Conservation (phyloP, 1,140 invertebrate genomes). For the Potamilus streckersoni region DNA sequence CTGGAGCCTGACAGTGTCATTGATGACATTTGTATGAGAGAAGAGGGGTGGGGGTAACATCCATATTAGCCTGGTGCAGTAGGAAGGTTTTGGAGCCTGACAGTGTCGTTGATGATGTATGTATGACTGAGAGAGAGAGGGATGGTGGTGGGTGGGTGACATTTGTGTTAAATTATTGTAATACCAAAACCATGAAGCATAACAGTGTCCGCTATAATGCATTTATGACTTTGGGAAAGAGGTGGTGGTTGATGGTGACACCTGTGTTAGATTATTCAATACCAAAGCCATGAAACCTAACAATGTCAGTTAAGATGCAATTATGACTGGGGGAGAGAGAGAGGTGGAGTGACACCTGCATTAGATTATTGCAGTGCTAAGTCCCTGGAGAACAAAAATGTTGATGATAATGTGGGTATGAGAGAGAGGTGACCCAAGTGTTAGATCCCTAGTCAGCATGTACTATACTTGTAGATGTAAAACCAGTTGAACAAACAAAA, state of each 20-base stretch:
- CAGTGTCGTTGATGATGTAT: constrained; percentile 70
- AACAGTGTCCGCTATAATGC: too few relatives aligned
- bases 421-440: constrained; percentile 78
- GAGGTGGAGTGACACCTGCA: too few relatives aligned
- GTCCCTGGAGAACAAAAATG: constrained; percentile 80
- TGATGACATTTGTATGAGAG: constrained; percentile 50
- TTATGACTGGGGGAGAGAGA: too few relatives aligned
- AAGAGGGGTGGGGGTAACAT: constrained; percentile 71
- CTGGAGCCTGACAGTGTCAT: constrained; percentile 78
- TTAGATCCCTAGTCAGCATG: constrained; percentile 64
- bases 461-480: too few relatives aligned
- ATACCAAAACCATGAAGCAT: too few relatives aligned
- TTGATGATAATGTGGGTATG: constrained; percentile 67
- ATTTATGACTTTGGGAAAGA: too few relatives aligned
- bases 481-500: too few relatives aligned
- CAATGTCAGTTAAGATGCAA: too few relatives aligned
- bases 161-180: not conserved
- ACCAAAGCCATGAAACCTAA: too few relatives aligned
- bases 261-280: too few relatives aligned
- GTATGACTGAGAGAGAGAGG: constrained; percentile 23
- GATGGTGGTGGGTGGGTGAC: not conserved
- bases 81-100: constrained; percentile 85
- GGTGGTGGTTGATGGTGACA: too few relatives aligned
- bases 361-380: constrained; percentile 80
- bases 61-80: constrained; percentile 85